Percentiles rank a stretch among this genome's conserved stretches.
Conservation (phyloP, 2,113 vertebrate species). For the Scophthalmus maximus region DNA sequence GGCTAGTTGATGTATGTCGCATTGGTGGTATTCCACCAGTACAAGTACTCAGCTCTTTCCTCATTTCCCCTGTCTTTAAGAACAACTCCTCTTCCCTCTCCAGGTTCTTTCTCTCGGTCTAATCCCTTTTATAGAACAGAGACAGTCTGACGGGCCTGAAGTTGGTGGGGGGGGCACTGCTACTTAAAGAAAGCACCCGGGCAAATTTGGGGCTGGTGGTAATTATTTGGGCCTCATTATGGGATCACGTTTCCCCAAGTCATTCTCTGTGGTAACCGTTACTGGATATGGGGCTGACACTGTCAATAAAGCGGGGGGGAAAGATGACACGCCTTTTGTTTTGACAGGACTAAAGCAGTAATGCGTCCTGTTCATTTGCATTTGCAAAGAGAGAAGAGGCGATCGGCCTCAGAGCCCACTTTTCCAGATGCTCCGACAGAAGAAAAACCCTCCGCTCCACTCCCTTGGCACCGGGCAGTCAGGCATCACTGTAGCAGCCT, state of each 20-base stretch:
- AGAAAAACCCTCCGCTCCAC: constrained; percentile 27
- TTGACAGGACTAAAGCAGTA: constrained; percentile 76
- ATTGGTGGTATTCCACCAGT: background rate
- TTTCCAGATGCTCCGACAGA: constrained; percentile 62
- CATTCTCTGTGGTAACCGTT: constrained; percentile 72
- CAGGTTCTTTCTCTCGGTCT: constrained; percentile 60
- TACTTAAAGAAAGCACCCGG: constrained; percentile 73
- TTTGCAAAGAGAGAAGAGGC: constrained; percentile 56
- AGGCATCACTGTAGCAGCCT: constrained; percentile 28
- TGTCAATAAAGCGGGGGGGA: constrained; percentile 70
- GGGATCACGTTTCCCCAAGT: constrained; percentile 73
- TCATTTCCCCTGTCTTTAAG: constrained; percentile 35
- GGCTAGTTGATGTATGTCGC: background rate
- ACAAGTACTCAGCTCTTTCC: constrained; percentile 5
- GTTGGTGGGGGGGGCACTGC: constrained; percentile 30
- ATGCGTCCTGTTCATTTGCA: constrained; percentile 69
- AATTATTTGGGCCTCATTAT: constrained; percentile 81
- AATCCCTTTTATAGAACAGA: constrained; percentile 71
- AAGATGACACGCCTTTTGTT: constrained; percentile 78
- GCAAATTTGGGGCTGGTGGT: constrained; percentile 71
- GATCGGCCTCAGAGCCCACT: constrained; percentile 41
- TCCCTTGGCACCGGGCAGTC: constrained; percentile 23
- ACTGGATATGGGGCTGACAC: constrained; percentile 76
- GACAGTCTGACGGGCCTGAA: constrained; percentile 68
- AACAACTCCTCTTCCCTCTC: constrained; percentile 40